phyloP scores from a whole-genome alignment of 2,797 vertebrate genomes.

The Lophotriccus pileatus region DNA sequence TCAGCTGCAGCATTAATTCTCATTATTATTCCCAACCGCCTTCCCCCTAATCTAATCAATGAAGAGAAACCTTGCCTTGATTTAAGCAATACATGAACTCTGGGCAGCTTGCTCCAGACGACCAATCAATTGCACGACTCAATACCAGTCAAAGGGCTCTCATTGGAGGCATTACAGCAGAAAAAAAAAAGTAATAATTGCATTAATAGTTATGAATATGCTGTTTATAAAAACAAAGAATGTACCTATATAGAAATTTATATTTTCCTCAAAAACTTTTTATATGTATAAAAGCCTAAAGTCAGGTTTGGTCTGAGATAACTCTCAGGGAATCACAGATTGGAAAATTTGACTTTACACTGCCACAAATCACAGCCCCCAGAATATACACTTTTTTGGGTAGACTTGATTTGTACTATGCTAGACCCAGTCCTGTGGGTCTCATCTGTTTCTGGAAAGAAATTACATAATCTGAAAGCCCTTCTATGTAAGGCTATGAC shows the following conservation, averaged over 20 bases:
- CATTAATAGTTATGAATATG: background rate
- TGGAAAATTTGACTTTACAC: background rate
- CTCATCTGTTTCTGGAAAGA: background rate
- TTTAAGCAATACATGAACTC: constrained; percentile 1
- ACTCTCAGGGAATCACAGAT: background rate
- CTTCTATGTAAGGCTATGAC: background rate
- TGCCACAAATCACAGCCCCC: background rate
- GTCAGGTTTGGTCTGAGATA: background rate
- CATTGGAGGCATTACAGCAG: background rate
- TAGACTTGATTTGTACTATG: background rate
- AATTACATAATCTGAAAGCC: background rate
- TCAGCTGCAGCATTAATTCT: background rate
- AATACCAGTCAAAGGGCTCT: background rate
- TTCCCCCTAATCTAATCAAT: background rate
- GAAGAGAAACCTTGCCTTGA: background rate
- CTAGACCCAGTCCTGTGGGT: background rate
- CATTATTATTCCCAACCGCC: background rate
- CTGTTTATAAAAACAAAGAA: background rate
- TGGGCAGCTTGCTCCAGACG: background rate
- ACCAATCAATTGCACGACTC: constrained; percentile 6
- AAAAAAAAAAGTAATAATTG: background rate
- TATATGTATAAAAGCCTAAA: background rate
- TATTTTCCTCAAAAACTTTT: background rate
- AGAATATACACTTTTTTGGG: background rate
- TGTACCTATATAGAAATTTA: background rate